Conservation (phyloP, 2,888 invertebrate genomes). For the Erebia palarica region DNA sequence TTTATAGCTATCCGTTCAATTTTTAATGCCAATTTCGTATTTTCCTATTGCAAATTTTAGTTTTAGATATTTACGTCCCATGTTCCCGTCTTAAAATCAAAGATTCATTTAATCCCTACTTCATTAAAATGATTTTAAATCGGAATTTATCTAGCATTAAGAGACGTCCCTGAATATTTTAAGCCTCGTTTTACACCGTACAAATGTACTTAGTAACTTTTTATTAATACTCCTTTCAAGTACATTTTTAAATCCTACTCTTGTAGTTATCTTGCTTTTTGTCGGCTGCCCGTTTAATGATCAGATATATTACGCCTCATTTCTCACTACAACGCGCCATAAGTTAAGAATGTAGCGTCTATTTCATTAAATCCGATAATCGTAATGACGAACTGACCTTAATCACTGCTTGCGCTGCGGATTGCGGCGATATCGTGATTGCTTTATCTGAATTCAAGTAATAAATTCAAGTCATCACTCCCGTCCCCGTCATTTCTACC, state of each 20-base stretch:
- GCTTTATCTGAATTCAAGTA: slow-evolving; percentile 34
- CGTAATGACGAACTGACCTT: slow-evolving; percentile 41
- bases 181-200: slow-evolving; percentile 19
- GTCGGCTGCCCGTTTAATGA: slow-evolving; percentile 42
- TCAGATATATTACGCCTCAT: slow-evolving; percentile 42
- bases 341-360: slow-evolving; percentile 41
- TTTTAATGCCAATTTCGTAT: not conserved
- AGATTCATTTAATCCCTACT: not conserved
- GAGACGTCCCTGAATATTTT: slow-evolving; percentile 3
- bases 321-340: slow-evolving; percentile 41
- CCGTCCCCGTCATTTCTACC: slow-evolving; percentile 30
- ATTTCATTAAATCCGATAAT: slow-evolving; percentile 42
- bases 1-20: not conserved
- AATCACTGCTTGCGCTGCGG: slow-evolving; percentile 40
- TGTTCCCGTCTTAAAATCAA: not conserved
- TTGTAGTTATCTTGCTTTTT: slow-evolving; percentile 36
- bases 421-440: slow-evolving; percentile 38
- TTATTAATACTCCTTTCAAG: slow-evolving; percentile 30
- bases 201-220: slow-evolving; percentile 15
- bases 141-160: slow-evolving; percentile 20
- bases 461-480: slow-evolving; percentile 36
- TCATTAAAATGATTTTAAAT: not conserved
- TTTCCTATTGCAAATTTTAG: too few species aligned
- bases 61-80: too few species aligned
- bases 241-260: slow-evolving; percentile 34